Evolutionary conservation across 2,113 vertebrate species (phyloP).

Genomic region (Octodon degus): DNA sequence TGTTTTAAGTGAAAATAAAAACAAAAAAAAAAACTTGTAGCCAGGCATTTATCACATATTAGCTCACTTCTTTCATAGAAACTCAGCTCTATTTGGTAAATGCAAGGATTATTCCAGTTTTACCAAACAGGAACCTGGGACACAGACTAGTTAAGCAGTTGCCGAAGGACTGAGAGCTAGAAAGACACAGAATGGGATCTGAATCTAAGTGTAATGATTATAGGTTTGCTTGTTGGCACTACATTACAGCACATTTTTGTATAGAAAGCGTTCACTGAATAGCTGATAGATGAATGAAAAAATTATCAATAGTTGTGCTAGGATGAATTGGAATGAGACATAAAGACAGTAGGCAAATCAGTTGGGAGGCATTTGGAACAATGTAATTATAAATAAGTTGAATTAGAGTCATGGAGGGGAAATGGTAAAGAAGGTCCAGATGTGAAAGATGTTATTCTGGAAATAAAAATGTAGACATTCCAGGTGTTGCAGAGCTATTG

Average conservation of each 20-base stretch:
- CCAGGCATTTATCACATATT: background rate
- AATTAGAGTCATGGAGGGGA: background rate
- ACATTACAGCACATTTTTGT: background rate
- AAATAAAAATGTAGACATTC: background rate
- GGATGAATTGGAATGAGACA: background rate
- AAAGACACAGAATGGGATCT: conserved; percentile 1
- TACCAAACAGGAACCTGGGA: background rate
- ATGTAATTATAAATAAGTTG: background rate
- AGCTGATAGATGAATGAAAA: background rate
- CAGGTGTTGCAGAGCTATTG: background rate
- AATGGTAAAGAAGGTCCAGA: background rate
- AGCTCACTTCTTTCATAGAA: background rate
- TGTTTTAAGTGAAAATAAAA: background rate
- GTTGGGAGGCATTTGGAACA: background rate
- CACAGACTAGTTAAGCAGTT: background rate
- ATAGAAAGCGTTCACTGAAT: background rate
- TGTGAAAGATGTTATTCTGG: background rate
- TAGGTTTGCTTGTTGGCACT: background rate
- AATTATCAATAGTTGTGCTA: background rate
- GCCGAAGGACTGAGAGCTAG: background rate
- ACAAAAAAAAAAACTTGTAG: background rate
- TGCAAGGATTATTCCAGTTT: conserved; percentile 6
- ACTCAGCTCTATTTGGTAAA: background rate
- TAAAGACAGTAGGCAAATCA: background rate
- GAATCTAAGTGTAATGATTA: background rate